Evolutionary conservation across 2,797 vertebrate species (phyloP).

Genomic region (Galaxias olidus): DNA sequence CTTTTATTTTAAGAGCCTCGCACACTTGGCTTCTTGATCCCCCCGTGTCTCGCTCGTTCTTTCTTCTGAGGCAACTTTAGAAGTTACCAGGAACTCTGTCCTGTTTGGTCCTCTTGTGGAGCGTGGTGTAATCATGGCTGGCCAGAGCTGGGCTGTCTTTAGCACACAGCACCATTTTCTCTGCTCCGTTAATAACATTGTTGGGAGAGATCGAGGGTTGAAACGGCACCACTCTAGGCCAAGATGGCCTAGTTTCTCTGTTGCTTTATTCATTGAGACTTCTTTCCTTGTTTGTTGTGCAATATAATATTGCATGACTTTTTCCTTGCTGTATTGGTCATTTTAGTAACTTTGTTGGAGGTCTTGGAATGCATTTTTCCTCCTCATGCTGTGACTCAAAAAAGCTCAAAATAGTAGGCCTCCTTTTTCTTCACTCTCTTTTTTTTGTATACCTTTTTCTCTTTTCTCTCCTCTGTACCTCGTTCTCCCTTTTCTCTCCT

Average conservation of each 20-base stretch:
- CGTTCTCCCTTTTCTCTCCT: not conserved
- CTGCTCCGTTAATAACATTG: too few relatives aligned
- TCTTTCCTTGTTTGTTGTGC: too few relatives aligned
- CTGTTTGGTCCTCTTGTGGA: constrained; percentile 52
- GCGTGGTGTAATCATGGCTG: constrained; percentile 59
- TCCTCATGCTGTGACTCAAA: too few relatives aligned
- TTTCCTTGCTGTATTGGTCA: too few relatives aligned
- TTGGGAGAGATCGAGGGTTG: constrained; percentile 36
- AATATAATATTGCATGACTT: too few relatives aligned
- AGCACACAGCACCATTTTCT: too few relatives aligned
- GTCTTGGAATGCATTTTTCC: too few relatives aligned
- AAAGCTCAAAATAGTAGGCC: too few relatives aligned
- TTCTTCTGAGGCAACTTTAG: constrained; percentile 32
- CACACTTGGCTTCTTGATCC: constrained; percentile 35
- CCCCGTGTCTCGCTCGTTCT: constrained; percentile 40
- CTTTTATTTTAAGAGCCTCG: constrained; percentile 49
- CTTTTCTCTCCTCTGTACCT: not conserved
- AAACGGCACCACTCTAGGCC: constrained; percentile 20
- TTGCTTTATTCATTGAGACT: too few relatives aligned
- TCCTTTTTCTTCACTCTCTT: not conserved
- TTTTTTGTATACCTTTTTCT: too few relatives aligned
- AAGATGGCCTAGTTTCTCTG: constrained; percentile 53
- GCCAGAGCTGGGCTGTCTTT: constrained; percentile 13
- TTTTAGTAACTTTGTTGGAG: too few relatives aligned
- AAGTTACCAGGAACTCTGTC: constrained; percentile 41